Evolutionary conservation across 2,113 vertebrate species (phyloP).

Genomic region (Procavia capensis): DNA sequence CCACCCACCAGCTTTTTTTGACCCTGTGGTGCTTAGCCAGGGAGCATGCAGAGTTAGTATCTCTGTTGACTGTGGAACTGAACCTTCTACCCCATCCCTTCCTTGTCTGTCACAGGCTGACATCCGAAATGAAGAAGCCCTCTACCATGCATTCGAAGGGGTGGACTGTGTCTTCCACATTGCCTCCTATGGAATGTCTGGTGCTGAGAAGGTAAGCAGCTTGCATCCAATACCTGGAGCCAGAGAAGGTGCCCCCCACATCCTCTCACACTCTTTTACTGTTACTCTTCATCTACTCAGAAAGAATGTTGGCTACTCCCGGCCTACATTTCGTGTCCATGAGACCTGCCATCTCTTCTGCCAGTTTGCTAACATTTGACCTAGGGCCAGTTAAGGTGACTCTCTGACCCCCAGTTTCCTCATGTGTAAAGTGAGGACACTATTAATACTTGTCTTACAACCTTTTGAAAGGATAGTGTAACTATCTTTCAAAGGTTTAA

Average conservation of each 20-base stretch:
- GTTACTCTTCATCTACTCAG: not conserved
- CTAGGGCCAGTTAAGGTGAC: not conserved
- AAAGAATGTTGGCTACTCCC: not conserved
- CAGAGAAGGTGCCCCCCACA: accelerated
- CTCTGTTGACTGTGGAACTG: not conserved
- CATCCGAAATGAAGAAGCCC: slow-evolving; percentile 91
- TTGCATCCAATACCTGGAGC: accelerated
- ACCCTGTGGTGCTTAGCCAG: not conserved
- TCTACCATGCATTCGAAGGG: slow-evolving; percentile 90
- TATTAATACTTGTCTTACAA: not conserved
- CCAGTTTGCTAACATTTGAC: not conserved
- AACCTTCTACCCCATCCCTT: not conserved
- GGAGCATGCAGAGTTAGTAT: not conserved
- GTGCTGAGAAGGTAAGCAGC: slow-evolving; percentile 92
- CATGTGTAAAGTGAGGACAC: not conserved
- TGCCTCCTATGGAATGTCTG: slow-evolving; percentile 95
- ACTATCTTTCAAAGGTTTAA: not conserved
- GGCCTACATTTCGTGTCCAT: not conserved
- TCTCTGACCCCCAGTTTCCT: not conserved
- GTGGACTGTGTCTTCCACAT: slow-evolving; percentile 95
- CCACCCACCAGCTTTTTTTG: not conserved
- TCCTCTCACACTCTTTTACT: not conserved
- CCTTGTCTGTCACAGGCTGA: slow-evolving; percentile 89
- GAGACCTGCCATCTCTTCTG: not conserved
- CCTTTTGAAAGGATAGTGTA: not conserved